Evolutionary conservation across 1,140 invertebrate species (phyloP), one percentile per base, ranked within the genome.

Genomic region (Drosophila lacteicornis): DNA sequence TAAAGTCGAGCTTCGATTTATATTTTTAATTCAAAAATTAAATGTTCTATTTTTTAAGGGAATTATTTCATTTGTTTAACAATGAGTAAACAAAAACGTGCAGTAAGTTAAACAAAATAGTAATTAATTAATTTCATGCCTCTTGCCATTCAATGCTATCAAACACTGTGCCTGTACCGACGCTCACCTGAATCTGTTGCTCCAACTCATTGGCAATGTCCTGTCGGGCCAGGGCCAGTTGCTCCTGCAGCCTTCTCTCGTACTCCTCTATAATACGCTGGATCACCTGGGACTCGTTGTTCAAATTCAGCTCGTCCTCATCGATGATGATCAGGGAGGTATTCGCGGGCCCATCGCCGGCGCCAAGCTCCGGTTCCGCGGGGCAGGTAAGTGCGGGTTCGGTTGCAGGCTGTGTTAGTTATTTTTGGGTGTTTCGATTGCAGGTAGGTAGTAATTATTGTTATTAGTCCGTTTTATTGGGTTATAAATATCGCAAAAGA

Each of bases 161-260:
- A 4, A 27, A 27, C 13, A 15, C 19, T 22, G 30, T 53, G 38
- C 40, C 61, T 46, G 25, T 22, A 17, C 43, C 56, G 13, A 3
- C 22, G 27, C 85, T 93, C 93, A 95, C 95, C 94, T 95, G 94
- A 78, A 95, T 94, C 75, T 95, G 94, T 58, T 93, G 92, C 92
- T 94, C 94, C 73, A 95, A 91, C 60, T 93, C 94, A 75, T 93
- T 93, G 75, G 95, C 91, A 77, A 95, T 94, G 73, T 95, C 95
- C 71, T 94, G 92, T 60, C 94, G 94, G 57, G 95, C 95, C 75
- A 95, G 85, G 42, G 93, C 92, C 55, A 95, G 91, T 88, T 95
- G 94, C 79, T 95, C 94, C 78, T 95, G 93, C 65, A 95, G 91
- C 69, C 93, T 73, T 70, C 92, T 62, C 79, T 94, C 83, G 79